Percentiles rank a stretch among this genome's conserved stretches.
These are phyloP conservation scores for Leucosticte australis DNA, from an alignment of 2,113 vertebrate species.

Conservation along the genomic window DNA sequence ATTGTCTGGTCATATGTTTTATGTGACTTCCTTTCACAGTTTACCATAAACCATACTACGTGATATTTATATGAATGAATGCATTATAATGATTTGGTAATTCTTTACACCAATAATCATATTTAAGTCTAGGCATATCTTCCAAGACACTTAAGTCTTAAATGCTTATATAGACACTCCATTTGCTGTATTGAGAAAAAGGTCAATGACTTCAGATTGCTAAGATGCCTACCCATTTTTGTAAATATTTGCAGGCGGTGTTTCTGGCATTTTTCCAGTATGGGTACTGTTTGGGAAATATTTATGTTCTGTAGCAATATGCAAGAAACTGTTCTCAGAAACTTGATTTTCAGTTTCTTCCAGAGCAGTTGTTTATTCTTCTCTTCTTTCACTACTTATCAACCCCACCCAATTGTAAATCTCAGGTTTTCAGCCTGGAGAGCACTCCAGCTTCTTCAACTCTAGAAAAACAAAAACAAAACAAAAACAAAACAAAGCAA, in stretches of 20 bases:
- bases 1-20: not conserved
- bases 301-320: not conserved
- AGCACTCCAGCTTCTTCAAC: not conserved
- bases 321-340: not conserved
- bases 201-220: not conserved
- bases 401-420: fast-evolving
- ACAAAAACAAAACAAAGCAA: not conserved
- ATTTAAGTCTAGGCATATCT: not conserved
- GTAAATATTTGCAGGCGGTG: not conserved
- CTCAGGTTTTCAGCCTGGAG: not conserved
- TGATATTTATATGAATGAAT: not conserved
- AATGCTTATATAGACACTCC: not conserved
- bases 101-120: not conserved
- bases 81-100: not conserved
- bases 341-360: not conserved
- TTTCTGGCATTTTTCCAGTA: not conserved
- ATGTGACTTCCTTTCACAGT: not conserved
- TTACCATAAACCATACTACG: fast-evolving
- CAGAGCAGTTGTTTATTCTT: not conserved
- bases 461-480: not conserved
- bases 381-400: not conserved
- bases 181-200: not conserved
- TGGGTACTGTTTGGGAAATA: not conserved
- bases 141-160: not conserved
- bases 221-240: not conserved